Evolutionary conservation across 2,797 vertebrate genomes (phyloP), one percentile per base, ranked within the genome.

Genomic region (Ptychobarbus kaznakovi): DNA sequence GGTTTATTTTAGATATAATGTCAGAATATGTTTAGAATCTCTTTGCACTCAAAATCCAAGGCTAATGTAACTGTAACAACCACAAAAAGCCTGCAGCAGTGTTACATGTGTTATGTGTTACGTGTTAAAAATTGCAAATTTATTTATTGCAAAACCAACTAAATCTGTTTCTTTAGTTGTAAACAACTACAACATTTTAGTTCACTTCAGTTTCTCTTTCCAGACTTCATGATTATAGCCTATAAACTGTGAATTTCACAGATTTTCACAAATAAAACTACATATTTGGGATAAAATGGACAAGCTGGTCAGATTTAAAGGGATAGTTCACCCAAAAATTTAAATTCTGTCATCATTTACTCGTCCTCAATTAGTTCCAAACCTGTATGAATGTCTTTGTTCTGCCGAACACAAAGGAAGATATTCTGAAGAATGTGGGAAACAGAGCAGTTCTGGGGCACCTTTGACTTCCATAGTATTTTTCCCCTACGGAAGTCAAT

Each of bases 81-180:
- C 81, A 58, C 68, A 81, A 86, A 86, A 87, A 86, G 66, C 73
- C 82, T 25, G 38, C 68, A 80, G 61, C 4, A 61, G 80, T 80
- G 82, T 82, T 86, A 65, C 42, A 63, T 74, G 42, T 32, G 32
- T 32, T 32, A 32, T 32, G 32, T 32, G 32, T 32, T 32, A 32
- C 32, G 32, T 32, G 32, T 32, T 32, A 66, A 38, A 18, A 69
- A 74, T n/a, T 13, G 28, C 35, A 6, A 4, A 35, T 49, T 42
- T 42, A 44, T 35, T 61, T 11, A 61, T 70, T 80, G 42, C 63
- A 68, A 80, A 76, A 69, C 46, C 25, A 46, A 51, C 65, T 7
- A 77, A 32, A 69, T 66, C 6, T n/a, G 15, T 69, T 20, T 68
- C 46, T 32, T 53, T 58, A 20, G 65, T 77, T 77, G 5, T 66